A percentile compares a stretch with the other conserved stretches of the same genome.
phyloP scores from a whole-genome alignment of 2,888 invertebrate genomes.

The Netelia inedita region DNA sequence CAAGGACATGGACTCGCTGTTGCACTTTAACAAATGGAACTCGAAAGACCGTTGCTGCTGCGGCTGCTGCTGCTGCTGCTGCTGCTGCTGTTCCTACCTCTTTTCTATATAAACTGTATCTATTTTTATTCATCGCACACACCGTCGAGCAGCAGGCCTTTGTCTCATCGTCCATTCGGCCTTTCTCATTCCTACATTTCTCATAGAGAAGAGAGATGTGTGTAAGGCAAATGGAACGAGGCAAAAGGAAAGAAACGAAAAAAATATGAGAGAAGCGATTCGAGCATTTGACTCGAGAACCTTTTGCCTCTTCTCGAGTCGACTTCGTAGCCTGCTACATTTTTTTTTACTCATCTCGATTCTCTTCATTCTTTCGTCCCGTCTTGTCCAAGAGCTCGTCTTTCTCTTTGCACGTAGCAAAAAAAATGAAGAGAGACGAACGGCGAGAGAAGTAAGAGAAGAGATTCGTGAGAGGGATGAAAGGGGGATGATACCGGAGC shows the following conservation, averaged over 20 bases:
- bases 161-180: slow-evolving; percentile 59
- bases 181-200: slow-evolving; percentile 45
- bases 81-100: slow-evolving; percentile 13
- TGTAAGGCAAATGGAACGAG: neutral
- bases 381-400: slow-evolving; percentile 15
- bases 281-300: slow-evolving; percentile 64
- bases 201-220: slow-evolving; percentile 33
- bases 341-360: slow-evolving; percentile 35
- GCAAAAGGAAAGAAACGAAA: slow-evolving; percentile 36
- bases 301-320: slow-evolving; percentile 24
- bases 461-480: slow-evolving; percentile 15
- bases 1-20: slow-evolving; percentile 48
- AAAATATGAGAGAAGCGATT: slow-evolving; percentile 50
- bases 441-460: neutral
- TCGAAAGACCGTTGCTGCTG: slow-evolving; percentile 19
- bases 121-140: slow-evolving; percentile 63
- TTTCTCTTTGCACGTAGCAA: slow-evolving; percentile 47
- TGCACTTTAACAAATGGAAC: slow-evolving; percentile 70
- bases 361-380: slow-evolving; percentile 17
- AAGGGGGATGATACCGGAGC: slow-evolving; percentile 39
- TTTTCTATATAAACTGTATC: slow-evolving; percentile 18
- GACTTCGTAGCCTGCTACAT: neutral
- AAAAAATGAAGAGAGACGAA: neutral
- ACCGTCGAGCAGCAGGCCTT: slow-evolving; percentile 52
- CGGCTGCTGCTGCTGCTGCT: slow-evolving; percentile 22